Evolutionary conservation across 2,113 vertebrate genomes (phyloP).

Genomic region (Mionectes macconnelli): DNA sequence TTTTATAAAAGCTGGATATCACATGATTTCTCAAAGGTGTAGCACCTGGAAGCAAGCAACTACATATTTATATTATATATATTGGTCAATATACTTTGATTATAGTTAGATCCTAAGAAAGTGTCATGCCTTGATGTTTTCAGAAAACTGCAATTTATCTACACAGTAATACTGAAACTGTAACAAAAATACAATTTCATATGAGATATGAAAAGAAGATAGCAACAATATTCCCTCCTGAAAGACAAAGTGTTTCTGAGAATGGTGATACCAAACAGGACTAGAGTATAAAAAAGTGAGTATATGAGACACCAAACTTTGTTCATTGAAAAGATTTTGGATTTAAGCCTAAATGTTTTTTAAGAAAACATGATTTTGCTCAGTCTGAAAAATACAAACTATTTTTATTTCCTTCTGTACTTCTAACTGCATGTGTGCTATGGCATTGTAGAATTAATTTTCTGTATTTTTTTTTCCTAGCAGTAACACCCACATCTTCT

Average conservation of each 20-base stretch:
- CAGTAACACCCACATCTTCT: not conserved
- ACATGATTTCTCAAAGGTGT: not conserved
- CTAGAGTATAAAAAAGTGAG: not conserved
- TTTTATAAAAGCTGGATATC: not conserved
- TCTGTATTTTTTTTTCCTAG: not conserved
- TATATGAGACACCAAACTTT: not conserved
- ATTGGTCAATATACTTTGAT: not conserved
- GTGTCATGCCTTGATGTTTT: not conserved
- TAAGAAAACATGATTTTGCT: not conserved
- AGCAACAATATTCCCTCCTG: not conserved
- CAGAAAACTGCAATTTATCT: not conserved
- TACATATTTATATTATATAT: not conserved
- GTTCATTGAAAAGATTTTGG: not conserved
- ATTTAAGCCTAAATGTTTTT: not conserved
- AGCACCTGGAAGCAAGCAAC: not conserved
- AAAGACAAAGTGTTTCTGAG: not conserved
- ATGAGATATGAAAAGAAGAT: not conserved
- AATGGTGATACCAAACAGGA: not conserved
- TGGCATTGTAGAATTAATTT: not conserved
- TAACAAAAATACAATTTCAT: not conserved
- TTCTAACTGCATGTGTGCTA: not conserved
- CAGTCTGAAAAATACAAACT: not conserved
- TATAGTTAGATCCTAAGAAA: not conserved
- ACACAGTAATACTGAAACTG: not conserved
- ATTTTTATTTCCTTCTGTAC: not conserved